These are phyloP conservation scores for Caenorhabditis sp. DNA, from an alignment of 2,888 invertebrate species.

Conservation along the genomic window DNA sequence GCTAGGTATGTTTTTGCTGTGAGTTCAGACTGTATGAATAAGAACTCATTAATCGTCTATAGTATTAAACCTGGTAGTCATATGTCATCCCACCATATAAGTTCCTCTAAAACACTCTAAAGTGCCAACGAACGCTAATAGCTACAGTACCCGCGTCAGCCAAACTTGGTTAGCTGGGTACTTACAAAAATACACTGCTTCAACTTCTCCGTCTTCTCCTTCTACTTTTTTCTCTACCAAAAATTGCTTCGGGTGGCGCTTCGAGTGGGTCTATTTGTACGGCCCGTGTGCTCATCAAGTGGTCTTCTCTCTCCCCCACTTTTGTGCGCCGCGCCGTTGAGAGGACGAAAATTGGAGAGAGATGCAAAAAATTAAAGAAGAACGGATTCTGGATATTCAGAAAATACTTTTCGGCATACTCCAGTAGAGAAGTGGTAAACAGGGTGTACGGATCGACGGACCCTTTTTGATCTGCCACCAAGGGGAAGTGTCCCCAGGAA, in stretches of 20 bases:
- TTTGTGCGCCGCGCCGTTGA: slow-evolving; percentile 56
- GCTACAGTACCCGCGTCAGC: slow-evolving; percentile 34
- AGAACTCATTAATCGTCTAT: no score
- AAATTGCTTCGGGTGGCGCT: slow-evolving; percentile 32
- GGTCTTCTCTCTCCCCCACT: slow-evolving; percentile 39
- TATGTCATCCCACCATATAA: no score
- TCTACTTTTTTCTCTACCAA: slow-evolving; percentile 28
- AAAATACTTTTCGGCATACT: not conserved
- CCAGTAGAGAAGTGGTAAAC: slow-evolving; percentile 12
- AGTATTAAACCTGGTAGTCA: no score
- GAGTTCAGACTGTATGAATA: no score
- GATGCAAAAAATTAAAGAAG: slow-evolving; percentile 18
- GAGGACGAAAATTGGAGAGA: slow-evolving; percentile 27
- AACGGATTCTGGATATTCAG: slow-evolving; percentile 35
- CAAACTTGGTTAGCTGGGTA: slow-evolving; percentile 42
- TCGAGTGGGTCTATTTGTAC: slow-evolving; percentile 61
- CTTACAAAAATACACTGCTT: slow-evolving; percentile 46
- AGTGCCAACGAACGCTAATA: not conserved
- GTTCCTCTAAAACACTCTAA: no score
- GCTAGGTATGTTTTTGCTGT: no score
- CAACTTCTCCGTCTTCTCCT: slow-evolving; percentile 2
- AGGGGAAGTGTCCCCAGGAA: slow-evolving; percentile 36
- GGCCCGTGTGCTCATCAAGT: slow-evolving; percentile 58
- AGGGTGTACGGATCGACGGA: slow-evolving; percentile 55
- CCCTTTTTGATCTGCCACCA: slow-evolving; percentile 38